Base-by-base conservation (phyloP, 2,797 vertebrate genomes). In the Florisuga fusca region DNA sequence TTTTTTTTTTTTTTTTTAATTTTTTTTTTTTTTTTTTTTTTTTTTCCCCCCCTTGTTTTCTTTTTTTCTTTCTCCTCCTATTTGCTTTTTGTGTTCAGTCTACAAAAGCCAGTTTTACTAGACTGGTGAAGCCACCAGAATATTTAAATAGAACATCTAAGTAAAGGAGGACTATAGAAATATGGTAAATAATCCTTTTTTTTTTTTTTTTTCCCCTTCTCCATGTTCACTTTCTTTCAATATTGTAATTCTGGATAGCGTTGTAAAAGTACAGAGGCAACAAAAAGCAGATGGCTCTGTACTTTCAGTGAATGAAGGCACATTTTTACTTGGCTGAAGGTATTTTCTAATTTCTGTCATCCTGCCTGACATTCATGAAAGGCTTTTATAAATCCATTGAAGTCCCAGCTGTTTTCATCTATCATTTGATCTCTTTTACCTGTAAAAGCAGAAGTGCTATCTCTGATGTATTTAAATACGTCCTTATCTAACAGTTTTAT, bases 271-370 rank as follows among this genome's bases (percentile, higher is more conserved):
- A 36, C 34, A 66, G 92, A 86, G 84, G 72, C 92, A 93, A 68
- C 84, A 75, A 53, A 87, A 89, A 95, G 92, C 94, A 95, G 94
- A 89, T 94, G 93, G 92, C 89, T 92, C 94, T 94, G 16, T 84
- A 82, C 86, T 38, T 95, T 25, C 77, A 29, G 79, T 80, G 84
- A 89, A 71, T 36, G 87, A 73, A 75, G 72, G 87, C 82, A n/a
- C 38, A 57, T 54, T 89, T 87, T 68, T 77, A 58, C 87, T 94
- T 85, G 91, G 88, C 89, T 69, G 71, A 78, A 92, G 79, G 79
- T 84, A 59, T 93, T 92, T 92, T 86, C 87, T 86, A 66, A 93
- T 96, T 92, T 93, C 79, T 94, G 89, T 95, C 69, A 29, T 89
- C 76, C 64, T 77, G 64, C 87, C 87, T 91, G 73, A 72, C 20